Conservation (phyloP, 2,888 invertebrate species). For the Dusona sp. region DNA sequence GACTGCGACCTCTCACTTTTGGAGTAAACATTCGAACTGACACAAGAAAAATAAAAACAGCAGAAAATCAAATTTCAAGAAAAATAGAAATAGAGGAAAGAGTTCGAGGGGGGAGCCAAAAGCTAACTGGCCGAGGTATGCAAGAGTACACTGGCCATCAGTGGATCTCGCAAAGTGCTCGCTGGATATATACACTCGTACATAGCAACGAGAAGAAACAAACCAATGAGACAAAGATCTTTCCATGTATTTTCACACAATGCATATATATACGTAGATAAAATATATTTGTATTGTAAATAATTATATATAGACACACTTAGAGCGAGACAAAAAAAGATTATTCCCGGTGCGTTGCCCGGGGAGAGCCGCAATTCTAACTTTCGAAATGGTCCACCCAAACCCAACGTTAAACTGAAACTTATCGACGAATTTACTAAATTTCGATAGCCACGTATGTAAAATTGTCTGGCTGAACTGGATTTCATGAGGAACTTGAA, state of each 20-base stretch:
- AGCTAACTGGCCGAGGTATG: neutral
- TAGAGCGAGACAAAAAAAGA: slow-evolving; percentile 48
- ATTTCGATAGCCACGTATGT: neutral
- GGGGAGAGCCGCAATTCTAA: slow-evolving; percentile 46
- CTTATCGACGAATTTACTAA: slow-evolving; percentile 22
- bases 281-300: neutral
- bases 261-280: neutral
- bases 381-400: slow-evolving; percentile 17
- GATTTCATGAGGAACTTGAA: neutral
- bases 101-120: neutral
- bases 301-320: neutral
- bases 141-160: neutral
- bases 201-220: neutral
- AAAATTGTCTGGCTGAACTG: neutral
- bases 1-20: too few species aligned
- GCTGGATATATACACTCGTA: neutral
- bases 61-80: neutral
- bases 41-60: too few species aligned
- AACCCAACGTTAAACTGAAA: neutral
- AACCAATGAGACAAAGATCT: neutral
- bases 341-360: slow-evolving; percentile 58
- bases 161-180: neutral
- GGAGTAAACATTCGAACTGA: too few species aligned
- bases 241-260: slow-evolving; percentile 19
- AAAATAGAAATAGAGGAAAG: neutral